Evolutionary conservation across 2,113 vertebrate genomes (phyloP).

Genomic region (Amia ocellicauda): DNA sequence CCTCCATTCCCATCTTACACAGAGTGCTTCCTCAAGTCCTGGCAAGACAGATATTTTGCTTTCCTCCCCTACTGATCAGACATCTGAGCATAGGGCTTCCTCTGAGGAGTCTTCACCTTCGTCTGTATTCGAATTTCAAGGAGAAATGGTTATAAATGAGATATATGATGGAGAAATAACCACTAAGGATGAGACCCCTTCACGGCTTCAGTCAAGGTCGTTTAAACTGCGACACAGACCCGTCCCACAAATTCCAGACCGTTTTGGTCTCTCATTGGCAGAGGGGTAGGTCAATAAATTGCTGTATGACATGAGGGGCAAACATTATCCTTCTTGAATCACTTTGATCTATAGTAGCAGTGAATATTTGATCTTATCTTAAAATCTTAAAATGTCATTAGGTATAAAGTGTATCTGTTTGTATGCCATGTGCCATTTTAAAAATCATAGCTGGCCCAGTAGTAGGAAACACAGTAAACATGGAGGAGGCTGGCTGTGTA

Average conservation of each 20-base stretch:
- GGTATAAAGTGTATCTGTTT: too few relatives aligned
- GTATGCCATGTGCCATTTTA: too few relatives aligned
- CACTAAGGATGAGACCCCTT: slow-evolving; percentile 36
- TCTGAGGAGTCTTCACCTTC: slow-evolving; percentile 32
- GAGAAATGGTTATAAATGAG: slow-evolving; percentile 84
- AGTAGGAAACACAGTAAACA: too few relatives aligned
- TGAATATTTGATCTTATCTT: too few relatives aligned
- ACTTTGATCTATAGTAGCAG: not conserved
- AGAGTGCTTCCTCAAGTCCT: not conserved
- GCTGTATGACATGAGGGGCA: too few relatives aligned
- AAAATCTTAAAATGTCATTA: too few relatives aligned
- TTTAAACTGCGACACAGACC: slow-evolving; percentile 83
- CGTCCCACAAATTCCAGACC: slow-evolving; percentile 78
- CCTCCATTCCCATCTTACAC: too few relatives aligned
- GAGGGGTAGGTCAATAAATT: slow-evolving; percentile 50
- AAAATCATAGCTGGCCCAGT: too few relatives aligned
- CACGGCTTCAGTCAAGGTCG: slow-evolving; percentile 55
- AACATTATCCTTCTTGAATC: too few relatives aligned
- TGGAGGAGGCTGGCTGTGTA: too few relatives aligned
- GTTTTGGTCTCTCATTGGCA: not conserved
- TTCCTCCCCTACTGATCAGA: slow-evolving; percentile 34
- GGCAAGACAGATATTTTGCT: not conserved
- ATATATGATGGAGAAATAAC: slow-evolving; percentile 62
- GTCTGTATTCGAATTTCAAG: slow-evolving; percentile 53
- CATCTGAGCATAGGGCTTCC: slow-evolving; percentile 42